A percentile compares a stretch with the other conserved stretches of the same genome.
phyloP scores from a whole-genome alignment of 2,797 vertebrate genomes.

The Macroramphosus scolopax region DNA sequence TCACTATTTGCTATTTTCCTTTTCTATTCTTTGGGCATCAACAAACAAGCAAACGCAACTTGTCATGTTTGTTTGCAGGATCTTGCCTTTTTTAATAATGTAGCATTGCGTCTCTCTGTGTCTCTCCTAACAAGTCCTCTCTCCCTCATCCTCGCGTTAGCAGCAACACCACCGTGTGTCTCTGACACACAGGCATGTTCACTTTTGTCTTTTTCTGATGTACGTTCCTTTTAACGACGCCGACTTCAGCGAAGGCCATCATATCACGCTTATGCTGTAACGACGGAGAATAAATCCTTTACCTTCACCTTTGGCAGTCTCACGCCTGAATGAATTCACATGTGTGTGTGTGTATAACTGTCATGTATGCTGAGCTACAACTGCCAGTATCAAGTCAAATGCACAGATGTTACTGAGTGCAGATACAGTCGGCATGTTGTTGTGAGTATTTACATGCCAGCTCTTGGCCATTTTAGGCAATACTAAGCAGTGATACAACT shows the following conservation, averaged over 20 bases:
- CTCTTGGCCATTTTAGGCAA: constrained; percentile 1
- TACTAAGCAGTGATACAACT: too few relatives aligned
- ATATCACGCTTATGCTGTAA: constrained; percentile 9
- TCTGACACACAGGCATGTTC: constrained; percentile 17
- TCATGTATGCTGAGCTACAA: not conserved
- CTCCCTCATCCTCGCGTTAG: constrained; percentile 10
- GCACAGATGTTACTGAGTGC: constrained; percentile 9
- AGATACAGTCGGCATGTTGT: too few relatives aligned
- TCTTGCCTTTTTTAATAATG: constrained; percentile 15
- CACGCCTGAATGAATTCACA: constrained; percentile 3
- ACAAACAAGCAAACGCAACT: constrained; percentile 6
- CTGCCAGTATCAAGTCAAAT: not conserved
- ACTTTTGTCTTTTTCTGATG: constrained; percentile 19
- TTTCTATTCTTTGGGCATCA: constrained; percentile 2
- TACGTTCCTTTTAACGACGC: constrained; percentile 26
- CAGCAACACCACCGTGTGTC: not conserved
- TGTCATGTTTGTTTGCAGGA: not conserved
- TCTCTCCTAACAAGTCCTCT: constrained; percentile 14
- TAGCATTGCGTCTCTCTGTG: not conserved
- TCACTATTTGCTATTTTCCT: constrained; percentile 2
- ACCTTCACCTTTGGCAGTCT: constrained; percentile 29
- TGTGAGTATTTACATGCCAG: not conserved
- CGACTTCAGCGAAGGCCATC: constrained; percentile 7
- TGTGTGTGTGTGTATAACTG: constrained; percentile 13
- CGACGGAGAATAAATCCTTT: constrained; percentile 2